Evolutionary conservation across 2,888 invertebrate species (phyloP).

Genomic region (Gymnocheta viridis): DNA sequence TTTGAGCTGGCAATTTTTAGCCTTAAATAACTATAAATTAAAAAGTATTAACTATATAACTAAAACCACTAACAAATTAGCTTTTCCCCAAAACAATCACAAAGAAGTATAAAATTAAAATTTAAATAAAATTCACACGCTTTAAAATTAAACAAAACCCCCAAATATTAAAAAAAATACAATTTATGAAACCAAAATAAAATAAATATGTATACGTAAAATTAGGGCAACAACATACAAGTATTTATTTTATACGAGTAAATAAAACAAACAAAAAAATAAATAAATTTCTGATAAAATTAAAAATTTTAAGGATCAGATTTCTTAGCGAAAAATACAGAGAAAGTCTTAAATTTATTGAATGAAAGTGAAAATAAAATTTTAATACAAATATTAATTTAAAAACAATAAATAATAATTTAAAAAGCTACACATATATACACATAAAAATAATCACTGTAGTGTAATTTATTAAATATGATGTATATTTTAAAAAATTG

Average conservation of each 20-base stretch:
- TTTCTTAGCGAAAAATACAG: background rate
- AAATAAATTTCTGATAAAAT: background rate
- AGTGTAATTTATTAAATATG: conserved; percentile 50
- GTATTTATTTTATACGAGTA: background rate
- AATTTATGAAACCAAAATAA: background rate
- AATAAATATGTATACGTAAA: conserved; percentile 5
- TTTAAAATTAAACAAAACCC: conserved; percentile 35
- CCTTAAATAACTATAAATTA: conserved; percentile 11
- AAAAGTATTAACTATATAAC: conserved; percentile 2
- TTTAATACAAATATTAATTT: conserved; percentile 5
- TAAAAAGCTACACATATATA: conserved; percentile 3
- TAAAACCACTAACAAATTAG: conserved; percentile 49
- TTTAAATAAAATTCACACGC: conserved; percentile 44
- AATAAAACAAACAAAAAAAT: background rate
- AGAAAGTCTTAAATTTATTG: conserved; percentile 4
- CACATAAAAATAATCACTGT: conserved; percentile 27
- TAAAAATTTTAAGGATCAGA: conserved; percentile 19
- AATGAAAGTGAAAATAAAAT: background rate
- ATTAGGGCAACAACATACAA: background rate
- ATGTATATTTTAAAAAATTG: conserved; percentile 53
- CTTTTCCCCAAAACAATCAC: conserved; percentile 67
- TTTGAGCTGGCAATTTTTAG: background rate
- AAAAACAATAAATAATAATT: background rate
- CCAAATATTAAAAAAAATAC: conserved; percentile 12
- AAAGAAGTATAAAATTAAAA: conserved; percentile 22